These are phyloP conservation scores for Phyllostomus discolor DNA, from an alignment of 2,113 vertebrate species.

Conservation along the genomic window DNA sequence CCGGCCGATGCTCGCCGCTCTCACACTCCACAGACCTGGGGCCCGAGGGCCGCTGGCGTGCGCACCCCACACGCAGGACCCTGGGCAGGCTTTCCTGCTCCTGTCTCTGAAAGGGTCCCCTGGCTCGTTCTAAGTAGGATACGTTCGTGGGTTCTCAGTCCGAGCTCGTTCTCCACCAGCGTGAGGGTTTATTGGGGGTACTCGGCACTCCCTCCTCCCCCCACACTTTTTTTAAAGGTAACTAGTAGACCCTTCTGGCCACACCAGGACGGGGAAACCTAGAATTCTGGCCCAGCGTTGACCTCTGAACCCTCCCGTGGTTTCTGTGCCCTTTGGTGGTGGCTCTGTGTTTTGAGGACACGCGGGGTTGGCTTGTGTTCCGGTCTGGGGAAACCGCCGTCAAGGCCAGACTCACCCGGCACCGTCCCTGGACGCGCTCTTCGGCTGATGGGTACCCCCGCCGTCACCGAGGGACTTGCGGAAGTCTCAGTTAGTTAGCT, in stretches of 20 bases:
- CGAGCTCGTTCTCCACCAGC: not conserved
- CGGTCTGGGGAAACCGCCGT: not conserved
- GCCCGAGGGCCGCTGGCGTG: not conserved
- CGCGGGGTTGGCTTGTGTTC: not conserved
- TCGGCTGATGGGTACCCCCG: too few relatives aligned
- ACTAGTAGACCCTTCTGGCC: not conserved
- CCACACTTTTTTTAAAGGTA: not conserved
- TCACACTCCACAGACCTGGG: slow-evolving; percentile 29
- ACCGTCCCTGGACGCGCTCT: accelerated
- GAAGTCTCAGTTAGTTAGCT: too few relatives aligned
- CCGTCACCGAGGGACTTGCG: not conserved
- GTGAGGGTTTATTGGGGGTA: not conserved
- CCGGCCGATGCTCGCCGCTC: slow-evolving; percentile 31
- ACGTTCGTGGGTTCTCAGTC: not conserved
- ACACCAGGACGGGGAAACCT: not conserved
- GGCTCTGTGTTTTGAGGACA: not conserved
- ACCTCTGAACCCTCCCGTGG: not conserved
- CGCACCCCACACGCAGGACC: not conserved
- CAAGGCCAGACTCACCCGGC: not conserved
- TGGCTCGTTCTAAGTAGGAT: not conserved
- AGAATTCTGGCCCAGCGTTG: not conserved
- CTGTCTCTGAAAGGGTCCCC: not conserved
- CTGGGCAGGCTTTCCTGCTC: not conserved
- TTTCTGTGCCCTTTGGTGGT: not conserved
- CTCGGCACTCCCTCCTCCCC: not conserved